These are phyloP conservation scores for Urosaurus nigricauda DNA, from an alignment of 2,797 vertebrate genomes.

Conservation along the genomic window DNA sequence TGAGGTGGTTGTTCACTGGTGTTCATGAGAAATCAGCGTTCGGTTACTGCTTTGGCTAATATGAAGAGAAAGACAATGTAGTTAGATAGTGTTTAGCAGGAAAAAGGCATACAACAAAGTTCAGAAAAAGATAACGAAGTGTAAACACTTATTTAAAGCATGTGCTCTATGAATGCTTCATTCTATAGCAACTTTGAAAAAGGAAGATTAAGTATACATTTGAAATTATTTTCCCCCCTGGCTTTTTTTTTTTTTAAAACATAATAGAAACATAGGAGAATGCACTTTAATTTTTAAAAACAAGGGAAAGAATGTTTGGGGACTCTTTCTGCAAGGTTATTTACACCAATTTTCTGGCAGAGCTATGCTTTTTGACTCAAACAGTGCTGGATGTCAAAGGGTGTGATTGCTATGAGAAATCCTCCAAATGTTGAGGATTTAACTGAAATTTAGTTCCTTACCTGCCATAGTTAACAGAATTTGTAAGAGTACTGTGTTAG, in stretches of 20 bases:
- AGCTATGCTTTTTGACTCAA: background rate
- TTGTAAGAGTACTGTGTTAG: background rate
- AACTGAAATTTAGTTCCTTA: background rate
- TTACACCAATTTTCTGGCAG: no score
- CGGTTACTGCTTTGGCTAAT: conserved; percentile 91
- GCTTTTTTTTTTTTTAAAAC: background rate
- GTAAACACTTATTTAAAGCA: background rate
- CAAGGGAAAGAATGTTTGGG: background rate
- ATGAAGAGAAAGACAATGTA: conserved; percentile 68
- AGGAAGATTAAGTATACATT: background rate
- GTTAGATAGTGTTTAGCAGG: conserved; percentile 52
- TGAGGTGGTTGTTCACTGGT: conserved; percentile 43
- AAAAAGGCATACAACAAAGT: no score
- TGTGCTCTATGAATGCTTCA: fast-evolving
- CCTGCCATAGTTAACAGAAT: background rate
- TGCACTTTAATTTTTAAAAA: background rate
- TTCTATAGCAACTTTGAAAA: background rate
- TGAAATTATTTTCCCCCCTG: background rate
- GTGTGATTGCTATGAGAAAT: background rate
- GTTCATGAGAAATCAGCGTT: conserved; percentile 78
- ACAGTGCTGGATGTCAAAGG: background rate
- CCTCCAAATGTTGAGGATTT: background rate
- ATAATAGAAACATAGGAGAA: background rate
- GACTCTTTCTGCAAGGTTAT: no score
- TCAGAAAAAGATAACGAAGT: background rate